A percentile compares a stretch with the other conserved stretches of the same genome.
Conservation (phyloP, 2,888 invertebrate species). For the Serripes groenlandicus region DNA sequence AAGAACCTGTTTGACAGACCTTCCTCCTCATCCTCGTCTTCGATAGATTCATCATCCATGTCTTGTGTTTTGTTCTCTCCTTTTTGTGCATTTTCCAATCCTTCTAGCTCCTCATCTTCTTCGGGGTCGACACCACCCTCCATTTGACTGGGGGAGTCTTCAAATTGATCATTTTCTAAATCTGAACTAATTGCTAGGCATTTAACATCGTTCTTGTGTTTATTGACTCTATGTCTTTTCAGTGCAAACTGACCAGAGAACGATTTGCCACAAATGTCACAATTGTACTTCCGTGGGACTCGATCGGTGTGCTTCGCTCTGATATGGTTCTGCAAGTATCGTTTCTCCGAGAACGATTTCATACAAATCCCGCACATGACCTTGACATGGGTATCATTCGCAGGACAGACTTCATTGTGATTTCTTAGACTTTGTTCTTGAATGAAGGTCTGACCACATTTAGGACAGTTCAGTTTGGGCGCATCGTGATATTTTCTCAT, state of each 20-base stretch:
- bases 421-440: constrained; percentile 18
- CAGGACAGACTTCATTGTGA: constrained; percentile 13
- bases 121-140: background rate
- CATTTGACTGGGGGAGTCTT: background rate
- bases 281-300: background rate
- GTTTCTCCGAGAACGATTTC: constrained; percentile 8
- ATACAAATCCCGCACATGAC: constrained; percentile 18
- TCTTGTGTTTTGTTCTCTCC: background rate
- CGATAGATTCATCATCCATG: background rate
- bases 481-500: constrained; percentile 12
- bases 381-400: constrained; percentile 1
- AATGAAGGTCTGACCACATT: constrained; percentile 18
- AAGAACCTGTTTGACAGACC: background rate
- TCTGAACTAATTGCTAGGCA: constrained; percentile 1
- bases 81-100: no score
- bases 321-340: constrained; percentile 16
- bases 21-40: background rate
- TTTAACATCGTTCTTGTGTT: background rate
- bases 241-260: constrained; percentile 21
- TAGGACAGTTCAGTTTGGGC: background rate
- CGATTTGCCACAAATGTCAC: constrained; percentile 13
- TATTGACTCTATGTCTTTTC: constrained; percentile 10
- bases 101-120: background rate
- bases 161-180: background rate
- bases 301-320: constrained; percentile 7